phyloP scores from a whole-genome alignment of 2,888 invertebrate species.

The Helleia helle region DNA sequence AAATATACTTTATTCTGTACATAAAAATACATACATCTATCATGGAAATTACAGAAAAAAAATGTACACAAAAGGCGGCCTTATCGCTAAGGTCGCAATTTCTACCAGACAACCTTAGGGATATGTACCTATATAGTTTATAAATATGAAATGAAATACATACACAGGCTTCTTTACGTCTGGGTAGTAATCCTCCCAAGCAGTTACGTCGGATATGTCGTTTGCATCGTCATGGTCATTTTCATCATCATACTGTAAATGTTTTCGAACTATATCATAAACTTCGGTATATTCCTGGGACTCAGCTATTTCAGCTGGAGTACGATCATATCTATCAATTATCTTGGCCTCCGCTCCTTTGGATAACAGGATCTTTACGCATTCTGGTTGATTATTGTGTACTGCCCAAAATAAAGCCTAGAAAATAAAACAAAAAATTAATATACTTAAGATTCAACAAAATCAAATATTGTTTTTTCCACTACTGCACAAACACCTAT shows the following conservation, averaged over 20 bases:
- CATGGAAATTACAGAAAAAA: too few relatives aligned
- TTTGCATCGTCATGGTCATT: slow-evolving; percentile 24
- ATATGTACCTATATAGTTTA: too few relatives aligned
- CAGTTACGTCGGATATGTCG: slow-evolving; percentile 22
- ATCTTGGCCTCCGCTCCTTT: slow-evolving; percentile 63
- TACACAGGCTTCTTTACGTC: slow-evolving; percentile 29
- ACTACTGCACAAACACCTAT: too few relatives aligned
- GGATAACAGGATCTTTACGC: slow-evolving; percentile 68
- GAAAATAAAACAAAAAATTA: slow-evolving; percentile 20
- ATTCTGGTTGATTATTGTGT: slow-evolving; percentile 66
- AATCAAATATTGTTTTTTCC: too few relatives aligned
- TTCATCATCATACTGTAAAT: slow-evolving; percentile 35
- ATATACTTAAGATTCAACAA: too few relatives aligned
- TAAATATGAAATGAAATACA: too few relatives aligned
- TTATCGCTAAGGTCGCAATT: too few relatives aligned
- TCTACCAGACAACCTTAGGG: too few relatives aligned
- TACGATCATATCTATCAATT: slow-evolving; percentile 63
- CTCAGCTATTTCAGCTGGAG: slow-evolving; percentile 67
- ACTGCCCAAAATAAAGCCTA: slow-evolving; percentile 79
- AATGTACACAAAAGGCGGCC: too few relatives aligned
- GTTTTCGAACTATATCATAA: slow-evolving; percentile 48
- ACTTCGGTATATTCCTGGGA: slow-evolving; percentile 65
- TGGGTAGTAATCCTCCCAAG: slow-evolving; percentile 72
- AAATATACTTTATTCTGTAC: too few relatives aligned
- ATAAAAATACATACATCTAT: too few relatives aligned